Conservation (phyloP, 2,797 vertebrate genomes). For the Fratercula arctica region DNA sequence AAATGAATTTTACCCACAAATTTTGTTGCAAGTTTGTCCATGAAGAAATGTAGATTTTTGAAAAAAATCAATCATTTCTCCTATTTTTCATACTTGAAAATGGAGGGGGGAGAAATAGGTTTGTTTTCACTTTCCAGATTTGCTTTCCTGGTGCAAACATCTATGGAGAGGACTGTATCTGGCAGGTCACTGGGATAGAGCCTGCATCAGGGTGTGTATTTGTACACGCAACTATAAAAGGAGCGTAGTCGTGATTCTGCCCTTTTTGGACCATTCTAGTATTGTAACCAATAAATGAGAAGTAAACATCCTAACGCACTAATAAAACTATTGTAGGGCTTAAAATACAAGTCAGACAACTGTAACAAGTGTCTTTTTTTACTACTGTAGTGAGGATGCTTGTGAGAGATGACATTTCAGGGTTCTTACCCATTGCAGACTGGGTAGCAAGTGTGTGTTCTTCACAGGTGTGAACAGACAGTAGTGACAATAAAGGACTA, state of each 20-base stretch:
- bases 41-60: background rate
- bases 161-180: background rate
- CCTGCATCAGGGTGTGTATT: background rate
- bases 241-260: background rate
- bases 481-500: background rate
- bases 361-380: background rate
- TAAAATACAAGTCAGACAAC: background rate
- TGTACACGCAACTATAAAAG: background rate
- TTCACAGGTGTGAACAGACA: background rate
- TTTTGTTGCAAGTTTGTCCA: background rate
- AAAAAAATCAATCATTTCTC: background rate
- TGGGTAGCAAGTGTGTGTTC: background rate
- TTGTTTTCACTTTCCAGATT: background rate
- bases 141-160: background rate
- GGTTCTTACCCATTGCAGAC: rapidly evolving
- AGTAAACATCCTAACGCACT: background rate
- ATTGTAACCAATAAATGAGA: background rate
- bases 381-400: background rate
- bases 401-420: background rate
- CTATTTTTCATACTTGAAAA: background rate
- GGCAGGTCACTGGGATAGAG: background rate
- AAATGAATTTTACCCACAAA: background rate
- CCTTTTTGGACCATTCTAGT: background rate
- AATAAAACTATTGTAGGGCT: background rate
- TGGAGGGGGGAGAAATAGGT: background rate